Conservation (phyloP, 2,888 invertebrate species). For the Nephrotoma flavescens region DNA sequence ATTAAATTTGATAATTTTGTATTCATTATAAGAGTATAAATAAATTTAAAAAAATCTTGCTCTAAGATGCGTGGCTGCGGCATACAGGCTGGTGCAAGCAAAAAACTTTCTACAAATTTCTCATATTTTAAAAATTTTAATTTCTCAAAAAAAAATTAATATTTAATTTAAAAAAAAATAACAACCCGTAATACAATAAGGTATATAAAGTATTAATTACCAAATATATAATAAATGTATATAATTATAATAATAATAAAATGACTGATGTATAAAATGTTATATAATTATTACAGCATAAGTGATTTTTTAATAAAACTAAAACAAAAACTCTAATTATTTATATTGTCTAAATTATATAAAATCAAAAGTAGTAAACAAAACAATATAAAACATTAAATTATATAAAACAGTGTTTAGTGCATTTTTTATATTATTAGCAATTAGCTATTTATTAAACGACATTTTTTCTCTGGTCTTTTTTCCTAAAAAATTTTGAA, state of each 20-base stretch:
- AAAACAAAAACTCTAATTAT: neutral
- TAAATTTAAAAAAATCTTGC: conserved; percentile 8
- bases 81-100: conserved; percentile 35
- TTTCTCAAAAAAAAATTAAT: conserved; percentile 13
- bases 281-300: neutral
- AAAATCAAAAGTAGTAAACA: neutral
- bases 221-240: neutral
- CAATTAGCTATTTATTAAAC: neutral
- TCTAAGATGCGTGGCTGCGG: conserved; percentile 35
- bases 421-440: neutral
- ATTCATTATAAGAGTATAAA: neutral
- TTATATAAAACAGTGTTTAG: neutral
- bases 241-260: neutral
- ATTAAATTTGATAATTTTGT: neutral
- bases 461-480: neutral
- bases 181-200: conserved; percentile 1
- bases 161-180: conserved; percentile 12
- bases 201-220: conserved; percentile 8
- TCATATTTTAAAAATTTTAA: conserved; percentile 14
- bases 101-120: conserved; percentile 20
- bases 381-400: neutral
- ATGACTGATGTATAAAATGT: neutral
- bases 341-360: neutral
- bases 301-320: neutral
- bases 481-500: neutral